Evolutionary conservation across 2,888 invertebrate species (phyloP).

Genomic region (Drosophila pseudotakahashii): DNA sequence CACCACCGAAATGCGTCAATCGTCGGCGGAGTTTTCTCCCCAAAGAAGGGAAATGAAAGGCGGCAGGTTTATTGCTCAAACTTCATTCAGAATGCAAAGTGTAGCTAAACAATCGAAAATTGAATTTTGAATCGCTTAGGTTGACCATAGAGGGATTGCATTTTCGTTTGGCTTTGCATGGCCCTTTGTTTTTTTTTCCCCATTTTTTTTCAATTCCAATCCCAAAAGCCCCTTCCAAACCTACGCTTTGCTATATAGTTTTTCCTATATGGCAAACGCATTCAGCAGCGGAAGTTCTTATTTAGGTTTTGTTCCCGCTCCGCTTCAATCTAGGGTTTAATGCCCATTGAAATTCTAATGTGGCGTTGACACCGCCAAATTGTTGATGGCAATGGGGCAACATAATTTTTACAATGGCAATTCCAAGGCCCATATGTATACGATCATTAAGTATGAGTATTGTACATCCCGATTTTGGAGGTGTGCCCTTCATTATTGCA

Average conservation of each 20-base stretch:
- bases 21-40: conserved; percentile 47
- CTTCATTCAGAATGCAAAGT: conserved; percentile 49
- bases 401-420: conserved; percentile 45
- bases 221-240: conserved; percentile 37
- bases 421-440: conserved; percentile 31
- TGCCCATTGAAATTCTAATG: conserved; percentile 72
- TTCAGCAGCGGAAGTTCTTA: conserved; percentile 69
- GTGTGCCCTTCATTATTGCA: conserved; percentile 15
- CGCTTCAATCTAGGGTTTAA: conserved; percentile 43
- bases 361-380: conserved; percentile 48
- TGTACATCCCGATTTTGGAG: conserved; percentile 12
- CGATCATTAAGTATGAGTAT: conserved; percentile 50
- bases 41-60: conserved; percentile 38
- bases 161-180: conserved; percentile 19
- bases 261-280: conserved; percentile 41
- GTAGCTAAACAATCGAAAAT: conserved; percentile 49
- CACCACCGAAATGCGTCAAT: conserved; percentile 35
- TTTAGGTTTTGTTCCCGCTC: conserved; percentile 53
- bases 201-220: conserved; percentile 18
- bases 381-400: conserved; percentile 21
- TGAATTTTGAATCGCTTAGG: conserved; percentile 42
- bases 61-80: conserved; percentile 38
- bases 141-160: conserved; percentile 31
- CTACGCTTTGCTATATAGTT: not conserved
- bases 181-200: conserved; percentile 36